phyloP scores from a whole-genome alignment of 2,113 vertebrate species.

The Macquaria ambigua region DNA sequence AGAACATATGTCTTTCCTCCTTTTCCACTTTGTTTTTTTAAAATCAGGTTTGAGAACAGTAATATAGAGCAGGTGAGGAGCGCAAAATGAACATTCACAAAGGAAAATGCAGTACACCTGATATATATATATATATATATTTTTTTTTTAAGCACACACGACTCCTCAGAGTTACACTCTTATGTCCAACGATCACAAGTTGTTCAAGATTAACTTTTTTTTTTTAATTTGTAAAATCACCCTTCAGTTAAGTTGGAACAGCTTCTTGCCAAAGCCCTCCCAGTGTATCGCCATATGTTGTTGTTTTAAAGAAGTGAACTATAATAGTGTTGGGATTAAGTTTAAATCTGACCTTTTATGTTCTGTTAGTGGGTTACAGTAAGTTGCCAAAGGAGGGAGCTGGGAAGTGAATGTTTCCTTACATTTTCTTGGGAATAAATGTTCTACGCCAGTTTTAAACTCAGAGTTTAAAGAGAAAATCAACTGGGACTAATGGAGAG shows the following conservation, averaged over 20 bases:
- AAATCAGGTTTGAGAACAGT: conserved; percentile 58
- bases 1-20: conserved; percentile 60
- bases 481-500: neutral
- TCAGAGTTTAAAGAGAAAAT: conserved; percentile 18
- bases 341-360: conserved; percentile 63
- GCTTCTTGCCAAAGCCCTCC: conserved; percentile 63
- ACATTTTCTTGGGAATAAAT: conserved; percentile 13
- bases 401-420: conserved; percentile 3
- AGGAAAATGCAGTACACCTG: conserved; percentile 71
- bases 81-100: conserved; percentile 67
- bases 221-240: conserved; percentile 56
- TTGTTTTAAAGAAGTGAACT: conserved; percentile 43
- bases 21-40: conserved; percentile 4
- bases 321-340: conserved; percentile 42
- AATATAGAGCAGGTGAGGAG: conserved; percentile 44
- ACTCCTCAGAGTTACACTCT: conserved; percentile 66
- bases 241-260: conserved; percentile 53
- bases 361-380: conserved; percentile 54
- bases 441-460: neutral
- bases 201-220: conserved; percentile 61
- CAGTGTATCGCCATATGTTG: conserved; percentile 42
- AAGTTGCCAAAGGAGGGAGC: conserved; percentile 57
- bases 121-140: conserved; percentile 46
- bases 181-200: conserved; percentile 63
- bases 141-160: conserved; percentile 62